Percentiles rank a stretch among this genome's conserved stretches.
Evolutionary conservation across 2,113 vertebrate genomes (phyloP).

Genomic region (Dunckerocampus dactyliophorus): DNA sequence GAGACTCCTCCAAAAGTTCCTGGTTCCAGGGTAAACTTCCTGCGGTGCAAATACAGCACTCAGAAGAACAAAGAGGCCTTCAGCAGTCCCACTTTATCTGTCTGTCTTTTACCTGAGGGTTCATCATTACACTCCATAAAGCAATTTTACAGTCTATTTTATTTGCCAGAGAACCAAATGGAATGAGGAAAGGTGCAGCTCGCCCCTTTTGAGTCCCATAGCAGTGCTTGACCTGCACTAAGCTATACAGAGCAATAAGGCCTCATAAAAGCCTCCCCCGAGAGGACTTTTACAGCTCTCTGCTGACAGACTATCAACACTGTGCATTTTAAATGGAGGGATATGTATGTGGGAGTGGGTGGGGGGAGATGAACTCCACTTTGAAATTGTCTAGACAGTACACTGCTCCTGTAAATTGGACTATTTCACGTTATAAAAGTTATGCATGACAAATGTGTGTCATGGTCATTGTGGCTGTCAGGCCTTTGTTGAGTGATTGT

Average conservation of each 20-base stretch:
- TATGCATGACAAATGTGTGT: neutral
- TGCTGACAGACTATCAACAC: slow-evolving; percentile 64
- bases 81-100: slow-evolving; percentile 20
- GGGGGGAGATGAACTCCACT: neutral
- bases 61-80: slow-evolving; percentile 41
- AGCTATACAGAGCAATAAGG: slow-evolving; percentile 52
- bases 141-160: slow-evolving; percentile 74
- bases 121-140: slow-evolving; percentile 73
- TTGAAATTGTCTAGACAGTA: neutral
- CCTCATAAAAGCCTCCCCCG: slow-evolving; percentile 61
- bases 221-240: slow-evolving; percentile 55
- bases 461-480: neutral
- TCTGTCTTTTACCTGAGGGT: slow-evolving; percentile 56
- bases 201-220: slow-evolving; percentile 53
- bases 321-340: slow-evolving; percentile 64
- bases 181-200: slow-evolving; percentile 46
- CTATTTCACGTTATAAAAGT: neutral
- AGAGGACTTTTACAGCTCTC: slow-evolving; percentile 62
- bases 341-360: slow-evolving; percentile 25
- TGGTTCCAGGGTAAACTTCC: too few relatives aligned
- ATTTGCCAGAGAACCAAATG: slow-evolving; percentile 46
- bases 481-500: neutral
- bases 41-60: slow-evolving; percentile 6
- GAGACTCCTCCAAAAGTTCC: too few relatives aligned
- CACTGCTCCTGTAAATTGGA: too few relatives aligned